Base-by-base conservation (phyloP, 2,888 invertebrate species). In the Horisme vitalbata region DNA sequence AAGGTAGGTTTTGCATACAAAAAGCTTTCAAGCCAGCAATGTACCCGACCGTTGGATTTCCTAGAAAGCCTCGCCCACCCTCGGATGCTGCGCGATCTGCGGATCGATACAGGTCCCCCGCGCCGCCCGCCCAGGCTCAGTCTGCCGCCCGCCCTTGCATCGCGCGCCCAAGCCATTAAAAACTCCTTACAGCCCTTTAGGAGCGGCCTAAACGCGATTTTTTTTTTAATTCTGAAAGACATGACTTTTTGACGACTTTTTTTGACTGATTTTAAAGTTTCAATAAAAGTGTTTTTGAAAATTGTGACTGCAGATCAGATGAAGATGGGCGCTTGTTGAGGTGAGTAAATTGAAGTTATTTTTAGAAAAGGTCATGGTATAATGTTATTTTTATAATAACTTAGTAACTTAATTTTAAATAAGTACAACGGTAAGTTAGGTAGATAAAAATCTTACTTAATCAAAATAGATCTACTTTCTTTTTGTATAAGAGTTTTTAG, bases 11-110 rank as follows among this genome's bases (percentile, higher is more conserved):
- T n/a, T 1, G 18, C 18, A 18, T 15, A 15, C 7, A 14, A 13
- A 15, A 2, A n/a, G 8, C 9, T 11, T 18, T 3, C 9, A 10
- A 11, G 7, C 38, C 52, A 52, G 69, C 70, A 71, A 70, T 73
- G 77, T 59, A 74, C 21, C 32, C 4, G 23, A 24, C 28, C 41
- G 50, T 10, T 24, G 6, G 23, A 4, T 24, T 35, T 36, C 41
- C 41, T 45, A 30, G 34, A 32, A 12, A 49, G 43, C 41, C 50
- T 52, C 50, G 4, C 38, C n/a, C 50, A 53, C 63, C 58, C 58
- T 39, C 55, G 74, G 83, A 85, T 79, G 81, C 84, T 85, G 84
- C 84, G 84, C 83, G 70, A 46, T 68, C 60, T 63, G 54, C 39
- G 64, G 80, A 85, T 85, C 84, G 71, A 85, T 85, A 79, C 57